Evolutionary conservation across 2,113 vertebrate genomes (phyloP), one percentile per base, ranked within the genome.

Genomic region (zebrafish (Danio rerio)): DNA sequence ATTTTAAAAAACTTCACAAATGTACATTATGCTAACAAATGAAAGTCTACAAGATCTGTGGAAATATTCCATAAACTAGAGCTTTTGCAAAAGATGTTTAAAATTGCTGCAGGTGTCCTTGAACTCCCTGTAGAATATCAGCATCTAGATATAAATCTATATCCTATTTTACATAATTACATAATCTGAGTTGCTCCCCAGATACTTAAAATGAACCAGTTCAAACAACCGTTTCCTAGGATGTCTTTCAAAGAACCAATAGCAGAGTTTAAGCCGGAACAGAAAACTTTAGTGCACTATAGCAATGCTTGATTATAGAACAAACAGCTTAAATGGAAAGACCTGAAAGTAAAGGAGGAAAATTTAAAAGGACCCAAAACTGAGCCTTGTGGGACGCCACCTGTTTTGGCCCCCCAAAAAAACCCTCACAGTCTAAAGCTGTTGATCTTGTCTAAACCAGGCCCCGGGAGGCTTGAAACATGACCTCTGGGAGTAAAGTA

Each of bases 361-460:
- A 47, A 21, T 71, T 7, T 78, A 78, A 42, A 15, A 5, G 9
- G 70, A 52, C 62, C 55, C 31, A 50, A 61, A 52, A 13, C 16
- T 7, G 7, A 72, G 7, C 47, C 80, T 84, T 84, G 81, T 66
- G 53, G 63, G 84, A 88, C 80, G 15, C 62, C 82, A 82, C 58
- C 70, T 49, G 68, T 80, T 75, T 59, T 15, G 61, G 20, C 31
- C 1, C 31, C 10, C 49, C n/a, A 0, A 10, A 42, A 43, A 55
- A 65, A 52, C 9, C 10, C 42, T n/a, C n/a, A n/a, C n/a, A n/a
- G n/a, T n/a, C 21, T 55, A 50, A 45, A 11, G 16, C 58, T 65
- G 68, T 3, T 52, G 18, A 61, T 70, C 15, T 21, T 45, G 31
- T 56, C 53, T 20, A 7, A 8, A 16, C 6, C 59, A 13, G 5